phyloP scores from a whole-genome alignment of 2,113 vertebrate genomes.

The Cheirogaleus medius region DNA sequence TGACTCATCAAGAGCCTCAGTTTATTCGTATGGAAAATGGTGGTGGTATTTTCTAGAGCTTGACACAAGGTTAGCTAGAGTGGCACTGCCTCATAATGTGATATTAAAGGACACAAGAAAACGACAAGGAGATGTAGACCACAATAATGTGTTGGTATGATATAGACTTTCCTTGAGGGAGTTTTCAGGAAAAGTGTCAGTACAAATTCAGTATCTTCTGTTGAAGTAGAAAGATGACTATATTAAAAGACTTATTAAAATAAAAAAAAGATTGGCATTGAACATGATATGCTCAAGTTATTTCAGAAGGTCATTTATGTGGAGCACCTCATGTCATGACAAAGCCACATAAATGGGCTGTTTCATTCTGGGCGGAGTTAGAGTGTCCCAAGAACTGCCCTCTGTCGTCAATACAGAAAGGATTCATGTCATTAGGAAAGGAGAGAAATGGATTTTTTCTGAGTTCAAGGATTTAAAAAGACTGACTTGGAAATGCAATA shows the following conservation, averaged over 20 bases:
- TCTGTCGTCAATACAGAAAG: not conserved
- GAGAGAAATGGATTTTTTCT: not conserved
- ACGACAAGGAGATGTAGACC: not conserved
- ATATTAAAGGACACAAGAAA: not conserved
- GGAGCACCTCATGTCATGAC: not conserved
- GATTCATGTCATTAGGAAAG: not conserved
- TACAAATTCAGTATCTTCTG: not conserved
- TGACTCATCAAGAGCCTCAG: not conserved
- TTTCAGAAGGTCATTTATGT: slow-evolving; percentile 6
- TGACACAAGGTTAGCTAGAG: not conserved
- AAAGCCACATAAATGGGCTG: not conserved
- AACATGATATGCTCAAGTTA: not conserved
- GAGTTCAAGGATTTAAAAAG: not conserved
- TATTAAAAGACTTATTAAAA: not conserved
- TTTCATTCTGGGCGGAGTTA: not conserved
- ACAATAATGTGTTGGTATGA: not conserved
- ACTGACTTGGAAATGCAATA: not conserved
- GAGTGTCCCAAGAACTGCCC: not conserved
- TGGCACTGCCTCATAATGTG: not conserved
- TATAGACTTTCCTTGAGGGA: not conserved
- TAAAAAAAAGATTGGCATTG: not conserved
- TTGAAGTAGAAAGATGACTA: not conserved
- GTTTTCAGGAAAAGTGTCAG: not conserved
- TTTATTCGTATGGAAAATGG: not conserved
- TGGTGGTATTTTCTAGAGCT: not conserved